Evolutionary conservation across 1,140 invertebrate genomes (phyloP).

Genomic region (Drosophila littoralis): DNA sequence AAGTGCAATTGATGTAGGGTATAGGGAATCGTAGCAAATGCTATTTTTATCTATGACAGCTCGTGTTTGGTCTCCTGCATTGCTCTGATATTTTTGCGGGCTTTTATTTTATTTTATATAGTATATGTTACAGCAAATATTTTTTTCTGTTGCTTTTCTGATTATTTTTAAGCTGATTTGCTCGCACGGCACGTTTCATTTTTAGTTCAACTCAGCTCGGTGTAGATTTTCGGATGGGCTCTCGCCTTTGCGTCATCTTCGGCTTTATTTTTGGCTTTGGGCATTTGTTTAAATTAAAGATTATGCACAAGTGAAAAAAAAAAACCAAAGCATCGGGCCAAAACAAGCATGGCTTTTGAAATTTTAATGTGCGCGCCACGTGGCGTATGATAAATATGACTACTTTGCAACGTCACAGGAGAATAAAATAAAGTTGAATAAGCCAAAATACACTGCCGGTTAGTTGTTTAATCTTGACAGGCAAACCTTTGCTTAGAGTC

Average conservation of each 20-base stretch:
- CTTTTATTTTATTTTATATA: conserved; percentile 45
- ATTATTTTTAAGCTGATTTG: conserved; percentile 72
- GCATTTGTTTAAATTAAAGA: conserved; percentile 81
- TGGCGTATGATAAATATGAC: conserved; percentile 53
- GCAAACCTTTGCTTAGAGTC: neutral
- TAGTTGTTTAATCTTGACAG: neutral
- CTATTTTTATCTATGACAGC: conserved; percentile 37
- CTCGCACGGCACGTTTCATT: conserved; percentile 67
- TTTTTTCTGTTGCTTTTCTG: conserved; percentile 39
- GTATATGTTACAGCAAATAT: conserved; percentile 31
- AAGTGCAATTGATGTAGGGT: neutral
- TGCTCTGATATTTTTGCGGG: conserved; percentile 25
- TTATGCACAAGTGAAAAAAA: conserved; percentile 65
- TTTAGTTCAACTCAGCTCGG: conserved; percentile 44
- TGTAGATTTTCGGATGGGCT: conserved; percentile 54
- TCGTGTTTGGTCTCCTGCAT: conserved; percentile 21
- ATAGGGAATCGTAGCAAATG: conserved; percentile 5
- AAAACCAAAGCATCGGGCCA: neutral
- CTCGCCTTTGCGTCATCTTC: conserved; percentile 20
- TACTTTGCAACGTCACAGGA: conserved; percentile 38
- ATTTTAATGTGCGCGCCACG: conserved; percentile 71
- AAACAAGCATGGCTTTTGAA: conserved; percentile 51
- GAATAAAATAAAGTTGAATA: neutral
- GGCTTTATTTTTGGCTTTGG: conserved; percentile 69
- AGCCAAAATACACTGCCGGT: neutral